Evolutionary conservation across 1,140 invertebrate genomes (phyloP).

Genomic region (Arion vulgaris): DNA sequence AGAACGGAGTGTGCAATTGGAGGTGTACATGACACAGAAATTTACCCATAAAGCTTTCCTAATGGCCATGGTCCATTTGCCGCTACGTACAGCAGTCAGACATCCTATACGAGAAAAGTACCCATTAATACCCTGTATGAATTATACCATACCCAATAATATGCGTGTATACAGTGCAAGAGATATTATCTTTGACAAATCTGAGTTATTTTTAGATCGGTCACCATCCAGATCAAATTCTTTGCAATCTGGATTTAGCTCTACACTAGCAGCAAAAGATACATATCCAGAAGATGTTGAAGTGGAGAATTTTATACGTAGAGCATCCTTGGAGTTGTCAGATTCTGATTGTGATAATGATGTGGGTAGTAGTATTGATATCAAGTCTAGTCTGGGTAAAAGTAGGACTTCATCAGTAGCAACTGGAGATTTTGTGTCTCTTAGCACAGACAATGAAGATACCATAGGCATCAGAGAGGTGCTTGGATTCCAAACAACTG

Average conservation of each 20-base stretch:
- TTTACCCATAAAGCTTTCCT: constrained; percentile 60
- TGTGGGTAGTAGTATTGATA: not conserved
- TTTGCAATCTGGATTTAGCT: not conserved
- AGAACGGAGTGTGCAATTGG: constrained; percentile 57
- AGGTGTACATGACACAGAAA: constrained; percentile 68
- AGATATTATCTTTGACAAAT: constrained; percentile 52
- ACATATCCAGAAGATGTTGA: constrained; percentile 33
- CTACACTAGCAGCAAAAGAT: not conserved
- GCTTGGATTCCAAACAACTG: not conserved
- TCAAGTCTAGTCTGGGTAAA: constrained; percentile 20
- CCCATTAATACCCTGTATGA: constrained; percentile 65
- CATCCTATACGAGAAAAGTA: constrained; percentile 63
- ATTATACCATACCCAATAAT: constrained; percentile 64
- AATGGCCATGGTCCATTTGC: constrained; percentile 62
- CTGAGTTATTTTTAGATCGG: not conserved
- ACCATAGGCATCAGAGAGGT: not conserved
- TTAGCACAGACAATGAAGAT: not conserved
- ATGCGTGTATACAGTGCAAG: constrained; percentile 66
- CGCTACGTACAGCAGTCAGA: constrained; percentile 61
- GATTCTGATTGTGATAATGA: constrained; percentile 31
- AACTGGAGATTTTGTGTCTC: not conserved
- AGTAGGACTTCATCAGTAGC: not conserved
- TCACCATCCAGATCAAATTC: constrained; percentile 26
- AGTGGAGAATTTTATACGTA: not conserved
- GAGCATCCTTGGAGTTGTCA: not conserved